Conservation (phyloP, 2,113 vertebrate genomes). For the Girardinichthys multiradiatus region DNA sequence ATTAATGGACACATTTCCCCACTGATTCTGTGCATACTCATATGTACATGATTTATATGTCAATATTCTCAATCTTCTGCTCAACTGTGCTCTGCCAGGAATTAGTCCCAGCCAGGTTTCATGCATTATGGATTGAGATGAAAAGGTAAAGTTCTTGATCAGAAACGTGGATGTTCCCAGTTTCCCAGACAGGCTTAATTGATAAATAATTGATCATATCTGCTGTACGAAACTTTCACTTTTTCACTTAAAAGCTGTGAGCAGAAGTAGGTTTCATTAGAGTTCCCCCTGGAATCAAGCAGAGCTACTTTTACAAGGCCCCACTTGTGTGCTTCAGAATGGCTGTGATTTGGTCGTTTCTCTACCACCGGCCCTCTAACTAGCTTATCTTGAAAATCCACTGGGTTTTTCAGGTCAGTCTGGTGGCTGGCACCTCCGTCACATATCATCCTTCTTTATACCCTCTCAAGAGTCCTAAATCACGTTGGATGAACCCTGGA, state of each 20-base stretch:
- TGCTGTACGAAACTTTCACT: conserved; percentile 18
- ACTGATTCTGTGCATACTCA: conserved; percentile 5
- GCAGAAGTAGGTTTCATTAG: conserved; percentile 22
- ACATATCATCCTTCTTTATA: conserved; percentile 12
- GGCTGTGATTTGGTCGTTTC: conserved; percentile 32
- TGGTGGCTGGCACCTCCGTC: not conserved
- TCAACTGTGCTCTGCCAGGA: conserved; percentile 33
- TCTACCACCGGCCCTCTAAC: conserved; percentile 10
- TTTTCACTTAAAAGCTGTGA: conserved; percentile 18
- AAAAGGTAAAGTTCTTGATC: conserved; percentile 62
- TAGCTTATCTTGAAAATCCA: conserved; percentile 49
- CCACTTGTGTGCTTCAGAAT: not conserved
- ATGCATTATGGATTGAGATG: conserved; percentile 62
- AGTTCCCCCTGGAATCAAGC: conserved; percentile 11
- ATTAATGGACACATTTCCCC: conserved; percentile 7
- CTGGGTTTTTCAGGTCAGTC: conserved; percentile 37
- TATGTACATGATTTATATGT: conserved; percentile 13
- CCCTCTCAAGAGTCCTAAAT: conserved; percentile 7
- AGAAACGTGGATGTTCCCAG: conserved; percentile 47
- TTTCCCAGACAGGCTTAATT: conserved; percentile 33
- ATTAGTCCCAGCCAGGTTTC: conserved; percentile 22
- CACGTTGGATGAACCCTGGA: not conserved
- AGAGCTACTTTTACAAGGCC: conserved; percentile 19
- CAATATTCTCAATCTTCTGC: conserved; percentile 1
- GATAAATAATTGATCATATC: conserved; percentile 61